phyloP scores from a whole-genome alignment of 2,113 vertebrate genomes.

The Pseudorectes ferrugineus region DNA sequence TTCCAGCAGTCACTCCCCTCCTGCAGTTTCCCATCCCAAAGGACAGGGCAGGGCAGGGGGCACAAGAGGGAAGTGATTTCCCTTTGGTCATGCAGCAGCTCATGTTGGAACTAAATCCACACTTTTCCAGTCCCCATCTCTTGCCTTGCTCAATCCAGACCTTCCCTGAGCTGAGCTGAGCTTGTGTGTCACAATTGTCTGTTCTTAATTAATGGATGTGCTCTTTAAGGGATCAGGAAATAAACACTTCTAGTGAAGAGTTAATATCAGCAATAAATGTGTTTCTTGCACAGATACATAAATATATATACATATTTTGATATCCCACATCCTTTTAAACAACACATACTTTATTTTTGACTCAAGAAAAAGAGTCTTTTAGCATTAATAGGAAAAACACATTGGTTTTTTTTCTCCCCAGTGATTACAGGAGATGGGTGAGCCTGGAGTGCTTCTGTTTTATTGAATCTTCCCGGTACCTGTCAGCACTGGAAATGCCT shows the following conservation, averaged over 20 bases:
- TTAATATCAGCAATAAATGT: not conserved
- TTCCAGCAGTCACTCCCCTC: not conserved
- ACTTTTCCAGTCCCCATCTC: not conserved
- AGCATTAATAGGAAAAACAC: not conserved
- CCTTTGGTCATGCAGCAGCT: not conserved
- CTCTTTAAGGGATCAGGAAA: not conserved
- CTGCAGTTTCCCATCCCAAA: not conserved
- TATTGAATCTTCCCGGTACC: not conserved
- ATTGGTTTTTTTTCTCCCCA: not conserved
- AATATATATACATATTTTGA: not conserved
- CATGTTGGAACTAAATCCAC: not conserved
- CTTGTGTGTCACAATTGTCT: not conserved
- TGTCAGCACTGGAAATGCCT: not conserved
- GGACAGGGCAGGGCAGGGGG: not conserved
- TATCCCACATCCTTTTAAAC: not conserved
- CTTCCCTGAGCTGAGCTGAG: not conserved
- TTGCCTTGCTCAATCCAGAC: not conserved
- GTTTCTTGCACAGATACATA: not conserved
- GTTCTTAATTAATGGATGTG: not conserved
- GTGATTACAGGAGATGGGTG: not conserved
- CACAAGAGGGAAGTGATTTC: not conserved
- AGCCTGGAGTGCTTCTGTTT: not conserved
- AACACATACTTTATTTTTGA: not conserved
- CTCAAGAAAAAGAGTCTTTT: not conserved
- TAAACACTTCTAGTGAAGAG: not conserved